These are phyloP conservation scores for Eueides isabella DNA, from an alignment of 1,140 invertebrate species.

Conservation along the genomic window DNA sequence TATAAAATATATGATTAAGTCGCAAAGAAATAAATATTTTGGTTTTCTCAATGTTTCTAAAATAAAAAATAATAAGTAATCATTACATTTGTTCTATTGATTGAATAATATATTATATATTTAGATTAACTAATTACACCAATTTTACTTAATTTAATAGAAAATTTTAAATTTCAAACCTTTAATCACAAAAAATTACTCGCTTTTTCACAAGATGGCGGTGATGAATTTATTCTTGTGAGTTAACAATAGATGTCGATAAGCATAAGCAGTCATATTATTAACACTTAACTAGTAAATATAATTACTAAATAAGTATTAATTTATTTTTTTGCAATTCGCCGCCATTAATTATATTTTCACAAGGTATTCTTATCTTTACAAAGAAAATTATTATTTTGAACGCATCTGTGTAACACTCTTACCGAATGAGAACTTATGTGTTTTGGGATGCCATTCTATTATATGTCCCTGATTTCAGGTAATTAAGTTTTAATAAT, in stretches of 20 bases:
- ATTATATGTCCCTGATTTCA: background rate
- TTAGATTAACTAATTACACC: no score
- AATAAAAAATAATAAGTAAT: no score
- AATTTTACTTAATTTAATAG: no score
- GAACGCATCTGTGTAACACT: background rate
- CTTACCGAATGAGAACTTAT: conserved; percentile 10
- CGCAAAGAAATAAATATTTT: no score
- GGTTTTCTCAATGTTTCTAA: no score
- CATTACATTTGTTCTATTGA: no score
- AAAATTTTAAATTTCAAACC: no score
- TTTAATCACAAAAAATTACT: no score
- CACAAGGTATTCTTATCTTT: background rate
- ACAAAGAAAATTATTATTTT: background rate
- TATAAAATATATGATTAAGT: no score
- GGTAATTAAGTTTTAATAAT: background rate
- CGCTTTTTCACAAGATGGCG: background rate
- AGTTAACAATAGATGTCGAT: background rate
- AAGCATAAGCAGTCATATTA: background rate
- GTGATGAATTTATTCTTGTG: background rate
- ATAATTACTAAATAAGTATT: background rate
- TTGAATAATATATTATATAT: no score
- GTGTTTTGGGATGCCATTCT: background rate
- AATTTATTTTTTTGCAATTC: background rate
- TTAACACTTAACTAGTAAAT: background rate
- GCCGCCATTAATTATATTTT: background rate